Percentiles rank a stretch among this genome's conserved stretches.
phyloP scores from a whole-genome alignment of 2,797 vertebrate species.

The Phalanger gymnotis region DNA sequence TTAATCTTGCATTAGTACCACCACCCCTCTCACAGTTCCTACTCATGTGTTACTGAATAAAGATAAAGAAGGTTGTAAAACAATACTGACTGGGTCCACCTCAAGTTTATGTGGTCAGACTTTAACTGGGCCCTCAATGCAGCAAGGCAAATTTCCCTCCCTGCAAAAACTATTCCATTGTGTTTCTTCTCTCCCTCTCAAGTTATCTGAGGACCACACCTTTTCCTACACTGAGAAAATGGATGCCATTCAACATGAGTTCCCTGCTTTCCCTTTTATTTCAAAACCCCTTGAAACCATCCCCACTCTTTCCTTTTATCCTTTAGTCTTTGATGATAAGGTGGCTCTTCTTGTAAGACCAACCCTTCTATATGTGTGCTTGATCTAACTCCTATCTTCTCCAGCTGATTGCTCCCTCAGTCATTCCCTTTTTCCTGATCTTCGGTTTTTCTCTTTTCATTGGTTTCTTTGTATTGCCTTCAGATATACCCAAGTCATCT shows the following conservation, averaged over 20 bases:
- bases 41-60: neutral
- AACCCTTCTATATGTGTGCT: neutral
- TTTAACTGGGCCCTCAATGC: neutral
- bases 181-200: neutral
- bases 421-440: neutral
- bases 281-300: neutral
- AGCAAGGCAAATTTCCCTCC: neutral
- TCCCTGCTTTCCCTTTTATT: neutral
- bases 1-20: neutral
- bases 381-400: neutral
- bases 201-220: neutral
- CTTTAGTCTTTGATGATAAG: neutral
- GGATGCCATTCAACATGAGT: neutral
- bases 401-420: neutral
- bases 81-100: neutral
- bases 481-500: neutral
- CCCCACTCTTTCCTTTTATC: neutral
- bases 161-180: neutral
- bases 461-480: neutral
- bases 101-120: neutral
- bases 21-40: neutral
- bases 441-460: neutral
- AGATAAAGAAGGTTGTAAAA: neutral
- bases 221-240: neutral
- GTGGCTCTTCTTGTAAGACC: neutral